Conservation (phyloP, 2,888 invertebrate genomes). For the Chouioia cunea region DNA sequence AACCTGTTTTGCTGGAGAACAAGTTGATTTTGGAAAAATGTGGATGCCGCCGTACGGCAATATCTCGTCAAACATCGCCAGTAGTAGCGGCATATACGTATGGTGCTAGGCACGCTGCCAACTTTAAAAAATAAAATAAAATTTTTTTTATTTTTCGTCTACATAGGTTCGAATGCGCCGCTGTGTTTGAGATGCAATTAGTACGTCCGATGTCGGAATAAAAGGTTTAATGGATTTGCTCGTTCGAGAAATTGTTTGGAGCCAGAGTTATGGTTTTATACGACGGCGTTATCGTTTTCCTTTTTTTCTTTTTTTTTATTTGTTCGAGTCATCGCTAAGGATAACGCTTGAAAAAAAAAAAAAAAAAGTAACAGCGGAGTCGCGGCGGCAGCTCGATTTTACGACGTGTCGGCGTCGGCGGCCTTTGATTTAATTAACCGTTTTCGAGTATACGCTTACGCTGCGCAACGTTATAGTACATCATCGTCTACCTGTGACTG, state of each 20-base stretch:
- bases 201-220: constrained; percentile 36
- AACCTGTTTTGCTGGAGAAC: neutral
- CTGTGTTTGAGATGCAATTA: constrained; percentile 45
- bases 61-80: neutral
- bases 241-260: constrained; percentile 34
- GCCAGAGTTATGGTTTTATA: constrained; percentile 46
- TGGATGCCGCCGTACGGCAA: neutral
- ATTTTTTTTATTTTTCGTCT: neutral
- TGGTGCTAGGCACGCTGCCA: neutral
- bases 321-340: constrained; percentile 38
- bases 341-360: constrained; percentile 44
- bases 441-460: constrained; percentile 49
- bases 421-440: constrained; percentile 68
- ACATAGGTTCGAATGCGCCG: constrained; percentile 4
- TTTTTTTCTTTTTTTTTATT: constrained; percentile 16
- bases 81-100: no score
- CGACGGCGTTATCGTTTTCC: constrained; percentile 35
- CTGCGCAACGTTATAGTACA: constrained; percentile 16
- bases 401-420: constrained; percentile 66
- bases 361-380: neutral
- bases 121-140: constrained; percentile 7
- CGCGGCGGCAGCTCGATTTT: constrained; percentile 54
- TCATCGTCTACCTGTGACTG: constrained; percentile 10
- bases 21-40: no score
- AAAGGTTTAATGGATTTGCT: constrained; percentile 47